A percentile compares a stretch with the other conserved stretches of the same genome.
Conservation (phyloP, 2,888 invertebrate species). For the Muscina levida region DNA sequence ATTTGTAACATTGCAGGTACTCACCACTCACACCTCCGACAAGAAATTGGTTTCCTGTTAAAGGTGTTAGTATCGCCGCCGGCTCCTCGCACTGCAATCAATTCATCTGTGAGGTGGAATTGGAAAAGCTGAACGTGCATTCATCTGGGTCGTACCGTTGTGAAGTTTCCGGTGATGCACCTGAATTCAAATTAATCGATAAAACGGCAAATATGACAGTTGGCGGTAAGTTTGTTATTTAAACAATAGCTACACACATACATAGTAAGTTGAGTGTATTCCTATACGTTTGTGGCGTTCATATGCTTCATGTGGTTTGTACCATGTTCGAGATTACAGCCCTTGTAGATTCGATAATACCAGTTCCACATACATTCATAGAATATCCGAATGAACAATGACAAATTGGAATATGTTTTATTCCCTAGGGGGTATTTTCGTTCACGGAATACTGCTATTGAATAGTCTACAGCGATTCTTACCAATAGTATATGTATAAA, state of each 20-base stretch:
- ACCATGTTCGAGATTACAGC: no score
- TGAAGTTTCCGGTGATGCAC: slow-evolving; percentile 84
- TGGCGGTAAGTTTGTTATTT: slow-evolving; percentile 80
- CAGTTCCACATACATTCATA: not conserved
- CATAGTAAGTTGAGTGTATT: no score
- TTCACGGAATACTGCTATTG: slow-evolving; percentile 14
- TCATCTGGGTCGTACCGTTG: slow-evolving; percentile 83
- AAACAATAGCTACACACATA: not conserved
- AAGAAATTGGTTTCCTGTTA: slow-evolving; percentile 79
- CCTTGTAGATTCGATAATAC: slow-evolving; percentile 13
- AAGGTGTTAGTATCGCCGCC: slow-evolving; percentile 78
- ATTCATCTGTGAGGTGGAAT: slow-evolving; percentile 79
- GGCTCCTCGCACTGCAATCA: slow-evolving; percentile 79
- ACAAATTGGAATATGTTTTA: slow-evolving; percentile 19
- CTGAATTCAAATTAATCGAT: slow-evolving; percentile 82
- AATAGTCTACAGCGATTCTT: slow-evolving; percentile 6
- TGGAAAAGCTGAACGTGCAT: slow-evolving; percentile 76
- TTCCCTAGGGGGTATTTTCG: slow-evolving; percentile 1
- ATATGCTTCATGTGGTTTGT: no score
- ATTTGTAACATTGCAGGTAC: slow-evolving; percentile 74
- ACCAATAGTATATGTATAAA: no score
- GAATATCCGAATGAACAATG: slow-evolving; percentile 1
- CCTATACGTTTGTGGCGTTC: no score
- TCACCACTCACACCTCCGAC: slow-evolving; percentile 79
- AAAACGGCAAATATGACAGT: slow-evolving; percentile 83